phyloP scores from a whole-genome alignment of 2,113 vertebrate genomes.

The Okapia johnstoni region DNA sequence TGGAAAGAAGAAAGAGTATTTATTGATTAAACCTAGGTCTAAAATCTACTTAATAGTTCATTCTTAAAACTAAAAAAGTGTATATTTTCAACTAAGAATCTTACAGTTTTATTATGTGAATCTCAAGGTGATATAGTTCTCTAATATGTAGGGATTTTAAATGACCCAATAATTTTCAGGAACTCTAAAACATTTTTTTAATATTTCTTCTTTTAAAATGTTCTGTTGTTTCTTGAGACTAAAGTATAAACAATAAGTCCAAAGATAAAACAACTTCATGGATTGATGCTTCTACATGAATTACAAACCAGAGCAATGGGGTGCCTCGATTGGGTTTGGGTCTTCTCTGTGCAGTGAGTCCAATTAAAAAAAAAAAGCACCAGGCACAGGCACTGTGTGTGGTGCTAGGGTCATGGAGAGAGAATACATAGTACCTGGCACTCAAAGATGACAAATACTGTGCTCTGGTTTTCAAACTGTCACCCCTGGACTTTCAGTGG shows the following conservation, averaged over 20 bases:
- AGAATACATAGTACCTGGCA: not conserved
- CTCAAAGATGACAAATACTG: not conserved
- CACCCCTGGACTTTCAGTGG: not conserved
- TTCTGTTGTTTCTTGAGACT: not conserved
- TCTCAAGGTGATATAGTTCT: not conserved
- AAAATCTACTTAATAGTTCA: slow-evolving; percentile 2
- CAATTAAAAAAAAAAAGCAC: not conserved
- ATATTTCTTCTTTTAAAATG: slow-evolving; percentile 10
- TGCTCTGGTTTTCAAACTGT: not conserved
- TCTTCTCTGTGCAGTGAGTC: not conserved
- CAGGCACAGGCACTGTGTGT: not conserved
- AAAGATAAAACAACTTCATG: not conserved
- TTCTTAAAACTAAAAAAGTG: not conserved
- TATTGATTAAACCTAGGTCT: not conserved
- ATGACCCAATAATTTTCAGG: not conserved
- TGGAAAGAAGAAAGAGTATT: not conserved
- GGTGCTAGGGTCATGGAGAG: not conserved
- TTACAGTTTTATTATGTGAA: not conserved
- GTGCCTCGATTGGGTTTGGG: not conserved
- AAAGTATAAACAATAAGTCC: not conserved
- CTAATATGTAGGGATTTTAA: not conserved
- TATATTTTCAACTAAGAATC: not conserved
- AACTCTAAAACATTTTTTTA: not conserved
- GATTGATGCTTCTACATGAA: not conserved
- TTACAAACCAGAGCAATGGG: not conserved